A percentile compares a stretch with the other conserved stretches of the same genome.
Conservation (phyloP, 2,797 vertebrate genomes). For the Semotilus atromaculatus region DNA sequence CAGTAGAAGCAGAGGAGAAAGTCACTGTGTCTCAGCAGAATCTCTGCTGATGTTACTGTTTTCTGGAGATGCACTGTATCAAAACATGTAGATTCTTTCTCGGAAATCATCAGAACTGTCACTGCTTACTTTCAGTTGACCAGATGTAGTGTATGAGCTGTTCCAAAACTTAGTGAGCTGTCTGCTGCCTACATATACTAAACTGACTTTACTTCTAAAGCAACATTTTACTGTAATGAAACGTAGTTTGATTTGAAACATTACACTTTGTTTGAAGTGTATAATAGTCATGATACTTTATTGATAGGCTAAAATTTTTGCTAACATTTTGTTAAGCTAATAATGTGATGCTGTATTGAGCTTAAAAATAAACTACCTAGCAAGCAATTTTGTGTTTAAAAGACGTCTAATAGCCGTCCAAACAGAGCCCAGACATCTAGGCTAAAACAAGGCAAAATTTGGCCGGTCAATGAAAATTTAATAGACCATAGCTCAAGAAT, state of each 20-base stretch:
- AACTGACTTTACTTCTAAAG: background rate
- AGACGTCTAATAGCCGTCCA: too few relatives aligned
- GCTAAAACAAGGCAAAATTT: too few relatives aligned
- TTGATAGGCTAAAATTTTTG: background rate
- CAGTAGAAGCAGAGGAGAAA: slow-evolving; percentile 59
- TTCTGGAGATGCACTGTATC: background rate
- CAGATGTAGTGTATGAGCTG: background rate
- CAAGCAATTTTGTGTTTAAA: too few relatives aligned
- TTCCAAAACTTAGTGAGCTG: slow-evolving; percentile 1
- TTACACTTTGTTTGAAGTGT: background rate
- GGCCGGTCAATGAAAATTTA: too few relatives aligned
- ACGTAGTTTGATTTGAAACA: background rate
- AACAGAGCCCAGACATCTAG: too few relatives aligned
- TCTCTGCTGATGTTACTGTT: slow-evolving; percentile 47
- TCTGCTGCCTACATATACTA: background rate
- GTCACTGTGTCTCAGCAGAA: slow-evolving; percentile 68
- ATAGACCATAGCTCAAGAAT: too few relatives aligned
- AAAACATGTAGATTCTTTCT: slow-evolving; percentile 28
- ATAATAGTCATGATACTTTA: background rate
- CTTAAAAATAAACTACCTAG: too few relatives aligned
- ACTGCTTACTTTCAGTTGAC: slow-evolving; percentile 19
- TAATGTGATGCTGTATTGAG: too few relatives aligned
- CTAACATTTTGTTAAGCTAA: too few relatives aligned
- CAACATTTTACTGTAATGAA: background rate
- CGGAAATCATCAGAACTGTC: slow-evolving; percentile 21